phyloP scores from a whole-genome alignment of 2,888 invertebrate species.

The Stenolophus ochropezus region DNA sequence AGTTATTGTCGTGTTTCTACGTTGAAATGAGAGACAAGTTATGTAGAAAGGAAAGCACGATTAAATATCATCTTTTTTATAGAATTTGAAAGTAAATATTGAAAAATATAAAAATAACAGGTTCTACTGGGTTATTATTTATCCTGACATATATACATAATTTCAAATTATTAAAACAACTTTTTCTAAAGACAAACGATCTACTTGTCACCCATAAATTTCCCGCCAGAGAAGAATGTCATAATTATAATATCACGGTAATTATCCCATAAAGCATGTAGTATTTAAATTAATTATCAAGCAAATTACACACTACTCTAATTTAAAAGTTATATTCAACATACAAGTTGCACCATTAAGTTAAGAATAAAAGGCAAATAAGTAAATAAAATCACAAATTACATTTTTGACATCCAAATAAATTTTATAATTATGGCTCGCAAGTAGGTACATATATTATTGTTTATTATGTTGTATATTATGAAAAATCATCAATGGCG shows the following conservation, averaged over 20 bases:
- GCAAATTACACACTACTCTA: neutral
- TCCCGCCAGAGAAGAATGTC: conserved; percentile 14
- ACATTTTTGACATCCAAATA: too few species aligned
- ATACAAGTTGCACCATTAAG: too few species aligned
- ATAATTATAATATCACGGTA: conserved; percentile 18
- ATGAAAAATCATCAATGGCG: too few species aligned
- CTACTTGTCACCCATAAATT: conserved; percentile 18
- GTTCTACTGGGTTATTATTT: conserved; percentile 1
- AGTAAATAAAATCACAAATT: too few species aligned
- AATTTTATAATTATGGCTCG: too few species aligned
- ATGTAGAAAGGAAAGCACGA: too few species aligned
- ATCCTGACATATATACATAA: neutral
- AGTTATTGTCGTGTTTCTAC: too few species aligned
- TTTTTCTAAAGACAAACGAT: conserved; percentile 1
- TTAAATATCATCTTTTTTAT: neutral
- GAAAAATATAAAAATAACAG: conserved; percentile 15
- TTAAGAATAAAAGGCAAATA: too few species aligned
- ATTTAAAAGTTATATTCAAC: neutral
- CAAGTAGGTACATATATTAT: too few species aligned
- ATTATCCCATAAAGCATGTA: conserved; percentile 10
- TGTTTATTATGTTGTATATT: too few species aligned
- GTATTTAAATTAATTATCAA: conserved; percentile 7
- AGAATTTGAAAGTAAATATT: conserved; percentile 25
- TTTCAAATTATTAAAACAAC: conserved; percentile 30
- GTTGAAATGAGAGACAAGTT: neutral